phyloP scores from a whole-genome alignment of 2,888 invertebrate genomes.

The Eristalis arbustorum region DNA sequence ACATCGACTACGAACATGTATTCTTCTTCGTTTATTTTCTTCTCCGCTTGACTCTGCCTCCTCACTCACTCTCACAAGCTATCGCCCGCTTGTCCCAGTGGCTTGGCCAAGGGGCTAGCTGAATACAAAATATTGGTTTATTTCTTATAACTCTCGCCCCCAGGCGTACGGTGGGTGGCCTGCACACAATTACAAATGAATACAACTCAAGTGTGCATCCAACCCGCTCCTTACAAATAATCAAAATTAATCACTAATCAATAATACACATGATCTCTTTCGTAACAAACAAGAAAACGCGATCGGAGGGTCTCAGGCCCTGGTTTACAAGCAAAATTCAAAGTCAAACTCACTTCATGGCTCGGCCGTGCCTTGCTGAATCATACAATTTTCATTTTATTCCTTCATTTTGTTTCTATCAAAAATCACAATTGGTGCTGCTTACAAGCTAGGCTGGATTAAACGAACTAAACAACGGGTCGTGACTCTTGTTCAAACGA shows the following conservation, averaged over 20 bases:
- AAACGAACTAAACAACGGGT: too few species aligned
- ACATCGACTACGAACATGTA: slow-evolving; percentile 68
- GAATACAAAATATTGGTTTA: slow-evolving; percentile 55
- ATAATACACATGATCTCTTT: not conserved
- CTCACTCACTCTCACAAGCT: not conserved
- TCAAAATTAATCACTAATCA: too few species aligned
- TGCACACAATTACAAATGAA: not conserved
- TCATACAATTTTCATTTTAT: not conserved
- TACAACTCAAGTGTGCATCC: slow-evolving; percentile 2
- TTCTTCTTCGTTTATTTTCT: slow-evolving; percentile 21
- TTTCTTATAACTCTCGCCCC: not conserved
- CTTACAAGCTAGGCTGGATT: slow-evolving; percentile 60
- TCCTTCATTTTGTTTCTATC: slow-evolving; percentile 68
- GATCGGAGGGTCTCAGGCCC: too few species aligned
- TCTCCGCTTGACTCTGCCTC: slow-evolving; percentile 12
- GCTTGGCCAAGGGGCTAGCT: not conserved
- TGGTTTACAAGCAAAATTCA: not conserved
- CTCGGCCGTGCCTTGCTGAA: slow-evolving; percentile 11
- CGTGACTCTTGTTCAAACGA: too few species aligned
- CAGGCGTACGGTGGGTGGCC: slow-evolving; percentile 57
- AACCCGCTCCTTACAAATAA: not conserved
- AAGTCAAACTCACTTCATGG: slow-evolving; percentile 60
- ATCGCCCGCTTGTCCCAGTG: not conserved
- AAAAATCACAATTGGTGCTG: slow-evolving; percentile 72
- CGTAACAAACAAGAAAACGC: too few species aligned